Evolutionary conservation across 2,797 vertebrate species (phyloP).

Genomic region (Sebastolobus altivelis): DNA sequence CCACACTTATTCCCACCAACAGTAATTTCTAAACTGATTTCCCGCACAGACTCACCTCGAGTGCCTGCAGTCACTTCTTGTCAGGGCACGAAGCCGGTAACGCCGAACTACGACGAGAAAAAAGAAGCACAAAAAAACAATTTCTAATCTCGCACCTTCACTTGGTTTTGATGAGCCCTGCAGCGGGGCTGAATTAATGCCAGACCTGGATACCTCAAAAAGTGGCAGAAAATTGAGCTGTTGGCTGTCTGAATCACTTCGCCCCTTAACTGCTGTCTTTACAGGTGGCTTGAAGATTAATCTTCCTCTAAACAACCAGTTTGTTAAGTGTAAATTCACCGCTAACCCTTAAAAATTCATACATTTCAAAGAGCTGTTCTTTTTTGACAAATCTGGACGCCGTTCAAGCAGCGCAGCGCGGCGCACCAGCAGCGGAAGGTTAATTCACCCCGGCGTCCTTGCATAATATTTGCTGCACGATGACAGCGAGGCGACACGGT

Average conservation of each 20-base stretch:
- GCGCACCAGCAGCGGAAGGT: slow-evolving; percentile 50
- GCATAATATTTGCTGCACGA: slow-evolving; percentile 71
- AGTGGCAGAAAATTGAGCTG: slow-evolving; percentile 67
- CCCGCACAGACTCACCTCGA: slow-evolving; percentile 75
- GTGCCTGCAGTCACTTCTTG: slow-evolving; percentile 75
- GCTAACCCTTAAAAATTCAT: slow-evolving; percentile 36
- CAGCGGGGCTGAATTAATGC: slow-evolving; percentile 70
- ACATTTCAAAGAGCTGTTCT: slow-evolving; percentile 30
- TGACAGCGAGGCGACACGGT: slow-evolving; percentile 74
- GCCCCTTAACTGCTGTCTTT: slow-evolving; percentile 44
- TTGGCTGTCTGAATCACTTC: slow-evolving; percentile 48
- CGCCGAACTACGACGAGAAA: slow-evolving; percentile 27
- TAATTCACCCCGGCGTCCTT: slow-evolving; percentile 58
- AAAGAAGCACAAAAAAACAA: slow-evolving; percentile 51
- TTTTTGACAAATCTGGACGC: slow-evolving; percentile 27
- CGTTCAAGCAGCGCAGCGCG: slow-evolving; percentile 21
- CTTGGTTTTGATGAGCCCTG: slow-evolving; percentile 80
- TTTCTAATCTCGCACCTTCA: slow-evolving; percentile 79
- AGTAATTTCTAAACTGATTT: slow-evolving; percentile 83
- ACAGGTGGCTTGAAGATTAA: slow-evolving; percentile 67
- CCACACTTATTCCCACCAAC: slow-evolving; percentile 77
- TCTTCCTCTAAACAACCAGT: slow-evolving; percentile 38
- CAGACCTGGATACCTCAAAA: slow-evolving; percentile 67
- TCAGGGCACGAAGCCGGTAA: slow-evolving; percentile 73
- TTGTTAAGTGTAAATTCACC: slow-evolving; percentile 29